phyloP scores from a whole-genome alignment of 2,888 invertebrate species.

The Drosophila mimica region DNA sequence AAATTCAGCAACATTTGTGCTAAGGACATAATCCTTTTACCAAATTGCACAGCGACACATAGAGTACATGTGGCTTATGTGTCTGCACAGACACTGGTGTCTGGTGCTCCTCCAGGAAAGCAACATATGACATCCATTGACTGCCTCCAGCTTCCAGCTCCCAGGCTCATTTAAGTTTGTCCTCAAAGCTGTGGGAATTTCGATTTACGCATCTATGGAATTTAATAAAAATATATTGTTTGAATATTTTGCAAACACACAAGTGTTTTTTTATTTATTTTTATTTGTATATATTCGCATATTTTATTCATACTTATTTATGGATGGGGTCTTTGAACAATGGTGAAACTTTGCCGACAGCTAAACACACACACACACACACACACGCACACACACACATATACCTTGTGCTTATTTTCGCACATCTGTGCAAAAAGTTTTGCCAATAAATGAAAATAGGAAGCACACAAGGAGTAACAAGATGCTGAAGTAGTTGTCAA shows the following conservation, averaged over 20 bases:
- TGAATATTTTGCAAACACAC: slow-evolving; percentile 24
- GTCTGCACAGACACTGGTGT: slow-evolving; percentile 4
- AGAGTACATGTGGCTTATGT: neutral
- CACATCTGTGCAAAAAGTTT: slow-evolving; percentile 73
- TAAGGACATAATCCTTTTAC: slow-evolving; percentile 48
- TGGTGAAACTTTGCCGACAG: slow-evolving; percentile 68
- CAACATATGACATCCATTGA: slow-evolving; percentile 25
- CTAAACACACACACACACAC: slow-evolving; percentile 37
- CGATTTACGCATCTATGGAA: slow-evolving; percentile 22
- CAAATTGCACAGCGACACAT: slow-evolving; percentile 25
- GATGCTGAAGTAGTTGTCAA: slow-evolving; percentile 80
- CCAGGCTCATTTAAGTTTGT: slow-evolving; percentile 27
- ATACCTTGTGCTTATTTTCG: slow-evolving; percentile 49
- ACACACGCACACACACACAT: neutral
- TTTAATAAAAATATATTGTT: slow-evolving; percentile 46
- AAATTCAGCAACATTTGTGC: slow-evolving; percentile 26
- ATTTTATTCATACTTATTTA: slow-evolving; percentile 49
- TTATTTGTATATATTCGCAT: slow-evolving; percentile 7
- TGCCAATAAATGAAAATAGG: slow-evolving; percentile 78
- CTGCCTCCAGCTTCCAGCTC: slow-evolving; percentile 5
- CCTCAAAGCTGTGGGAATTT: slow-evolving; percentile 5
- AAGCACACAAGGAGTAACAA: slow-evolving; percentile 66
- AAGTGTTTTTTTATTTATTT: slow-evolving; percentile 14
- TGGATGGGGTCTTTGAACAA: slow-evolving; percentile 56
- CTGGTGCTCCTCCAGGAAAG: neutral